These are phyloP conservation scores for Augiades crinisus DNA, from an alignment of 2,888 invertebrate species.

Conservation along the genomic window DNA sequence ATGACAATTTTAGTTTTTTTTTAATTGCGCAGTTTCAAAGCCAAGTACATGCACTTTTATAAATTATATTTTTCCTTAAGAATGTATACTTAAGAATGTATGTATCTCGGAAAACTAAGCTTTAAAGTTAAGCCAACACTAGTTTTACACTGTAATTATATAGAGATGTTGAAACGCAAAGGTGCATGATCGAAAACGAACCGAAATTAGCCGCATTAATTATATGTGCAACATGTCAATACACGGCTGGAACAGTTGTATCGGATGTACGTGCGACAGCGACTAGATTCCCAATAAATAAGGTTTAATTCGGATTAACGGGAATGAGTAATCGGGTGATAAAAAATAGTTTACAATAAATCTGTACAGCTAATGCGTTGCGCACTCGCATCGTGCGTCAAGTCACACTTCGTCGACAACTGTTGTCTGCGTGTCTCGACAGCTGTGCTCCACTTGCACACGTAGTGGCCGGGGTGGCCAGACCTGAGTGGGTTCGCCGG, in stretches of 20 bases:
- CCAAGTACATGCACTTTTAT: no score
- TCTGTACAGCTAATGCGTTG: slow-evolving; percentile 50
- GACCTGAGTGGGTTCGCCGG: neutral
- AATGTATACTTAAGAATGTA: no score
- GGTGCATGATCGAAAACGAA: slow-evolving; percentile 20
- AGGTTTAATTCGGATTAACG: slow-evolving; percentile 31
- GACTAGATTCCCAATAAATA: slow-evolving; percentile 36
- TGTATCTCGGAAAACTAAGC: no score
- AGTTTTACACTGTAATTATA: neutral
- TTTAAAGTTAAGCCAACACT: neutral
- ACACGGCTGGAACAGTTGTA: slow-evolving; percentile 36
- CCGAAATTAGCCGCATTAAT: slow-evolving; percentile 29
- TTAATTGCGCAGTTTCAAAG: no score
- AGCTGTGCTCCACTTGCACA: slow-evolving; percentile 72
- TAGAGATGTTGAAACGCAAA: neutral
- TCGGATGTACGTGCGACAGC: slow-evolving; percentile 32
- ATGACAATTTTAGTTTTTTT: no score
- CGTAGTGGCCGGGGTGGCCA: slow-evolving; percentile 24
- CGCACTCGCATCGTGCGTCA: slow-evolving; percentile 47
- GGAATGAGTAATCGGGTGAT: slow-evolving; percentile 38
- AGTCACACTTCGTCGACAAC: slow-evolving; percentile 72
- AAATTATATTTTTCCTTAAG: no score
- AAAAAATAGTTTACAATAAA: slow-evolving; percentile 63
- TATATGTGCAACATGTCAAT: slow-evolving; percentile 30
- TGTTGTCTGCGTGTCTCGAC: slow-evolving; percentile 76